Evolutionary conservation across 2,797 vertebrate species (phyloP).

Genomic region (Harpagifer antarcticus): DNA sequence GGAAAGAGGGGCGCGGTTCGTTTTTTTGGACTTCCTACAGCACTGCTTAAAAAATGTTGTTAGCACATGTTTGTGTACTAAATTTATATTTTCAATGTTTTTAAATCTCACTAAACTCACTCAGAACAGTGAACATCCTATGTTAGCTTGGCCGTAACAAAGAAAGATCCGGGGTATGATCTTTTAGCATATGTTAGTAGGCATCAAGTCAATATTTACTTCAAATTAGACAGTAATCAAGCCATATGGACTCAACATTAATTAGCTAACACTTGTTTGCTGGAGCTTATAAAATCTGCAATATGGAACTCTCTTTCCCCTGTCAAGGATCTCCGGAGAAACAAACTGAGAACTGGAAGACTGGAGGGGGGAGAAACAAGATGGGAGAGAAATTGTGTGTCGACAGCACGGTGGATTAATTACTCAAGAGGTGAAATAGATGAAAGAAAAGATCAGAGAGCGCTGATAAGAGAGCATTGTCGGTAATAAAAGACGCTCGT

Average conservation of each 20-base stretch:
- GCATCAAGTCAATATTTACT: neutral
- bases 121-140: too few species aligned
- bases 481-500: conserved; percentile 28
- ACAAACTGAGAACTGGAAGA: conserved; percentile 20
- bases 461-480: conserved; percentile 5
- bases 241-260: neutral
- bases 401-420: conserved; percentile 61
- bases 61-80: too few species aligned
- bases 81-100: too few species aligned
- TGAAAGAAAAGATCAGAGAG: conserved; percentile 44
- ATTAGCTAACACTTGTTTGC: neutral
- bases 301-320: neutral
- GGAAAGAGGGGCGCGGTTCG: too few species aligned
- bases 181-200: neutral
- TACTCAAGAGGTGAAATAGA: conserved; percentile 57
- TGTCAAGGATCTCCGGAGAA: conserved; percentile 2
- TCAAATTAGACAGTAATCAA: neutral
- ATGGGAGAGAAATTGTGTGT: conserved; percentile 44
- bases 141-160: too few species aligned
- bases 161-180: too few species aligned
- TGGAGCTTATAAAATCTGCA: neutral
- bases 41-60: too few species aligned
- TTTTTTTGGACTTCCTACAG: too few species aligned
- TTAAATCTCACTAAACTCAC: too few species aligned
- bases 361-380: conserved; percentile 6